phyloP scores from a whole-genome alignment of 2,888 invertebrate genomes.

The Candidula unifasciata region DNA sequence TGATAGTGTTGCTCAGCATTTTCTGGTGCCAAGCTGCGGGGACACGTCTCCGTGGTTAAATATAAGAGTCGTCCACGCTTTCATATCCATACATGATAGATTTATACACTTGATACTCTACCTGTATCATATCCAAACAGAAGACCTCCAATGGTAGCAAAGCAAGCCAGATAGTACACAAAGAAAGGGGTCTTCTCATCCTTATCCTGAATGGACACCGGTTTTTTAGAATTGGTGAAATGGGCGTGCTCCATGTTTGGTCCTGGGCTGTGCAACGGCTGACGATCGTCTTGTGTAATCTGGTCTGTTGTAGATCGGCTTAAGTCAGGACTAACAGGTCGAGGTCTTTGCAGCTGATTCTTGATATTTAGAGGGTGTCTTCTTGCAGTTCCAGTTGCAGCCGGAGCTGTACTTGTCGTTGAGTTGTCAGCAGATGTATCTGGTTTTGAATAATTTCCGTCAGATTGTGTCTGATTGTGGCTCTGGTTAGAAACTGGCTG shows the following conservation, averaged over 20 bases:
- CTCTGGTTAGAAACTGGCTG: too few species aligned
- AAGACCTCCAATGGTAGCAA: conserved; percentile 79
- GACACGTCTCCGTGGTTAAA: too few species aligned
- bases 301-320: not conserved
- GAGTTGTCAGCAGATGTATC: not conserved
- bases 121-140: conserved; percentile 80
- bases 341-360: not conserved
- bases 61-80: too few species aligned
- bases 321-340: not conserved
- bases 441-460: not conserved
- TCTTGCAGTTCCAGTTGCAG: not conserved
- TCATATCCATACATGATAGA: too few species aligned
- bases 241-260: conserved; percentile 11
- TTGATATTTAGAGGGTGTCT: not conserved
- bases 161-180: conserved; percentile 71
- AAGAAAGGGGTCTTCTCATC: conserved; percentile 31
- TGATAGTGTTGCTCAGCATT: too few species aligned
- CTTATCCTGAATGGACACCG: not conserved
- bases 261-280: too few species aligned
- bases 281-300: not conserved
- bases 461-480: too few species aligned
- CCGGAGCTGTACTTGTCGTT: not conserved
- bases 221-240: conserved; percentile 7
- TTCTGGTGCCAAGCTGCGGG: too few species aligned
- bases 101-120: conserved; percentile 58